phyloP scores from a whole-genome alignment of 2,113 vertebrate species.

The Pipra filicauda region DNA sequence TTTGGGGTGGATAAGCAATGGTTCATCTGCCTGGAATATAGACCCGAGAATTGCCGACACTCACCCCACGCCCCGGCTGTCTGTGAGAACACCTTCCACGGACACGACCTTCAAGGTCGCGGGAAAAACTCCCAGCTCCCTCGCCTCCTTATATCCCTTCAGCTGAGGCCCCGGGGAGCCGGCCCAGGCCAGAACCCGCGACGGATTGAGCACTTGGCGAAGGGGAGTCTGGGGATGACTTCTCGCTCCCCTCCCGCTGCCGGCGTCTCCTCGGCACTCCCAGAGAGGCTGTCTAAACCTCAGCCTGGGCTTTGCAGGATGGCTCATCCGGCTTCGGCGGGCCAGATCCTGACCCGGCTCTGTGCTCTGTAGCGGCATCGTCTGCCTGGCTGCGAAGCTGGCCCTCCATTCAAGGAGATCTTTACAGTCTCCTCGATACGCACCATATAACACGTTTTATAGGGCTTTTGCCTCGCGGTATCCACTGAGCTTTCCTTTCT shows the following conservation, averaged over 20 bases:
- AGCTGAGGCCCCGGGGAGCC: not conserved
- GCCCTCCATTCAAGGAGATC: not conserved
- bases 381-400: not conserved
- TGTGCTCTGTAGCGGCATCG: not conserved
- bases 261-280: not conserved
- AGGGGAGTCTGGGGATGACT: not conserved
- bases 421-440: not conserved
- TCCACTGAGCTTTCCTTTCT: not conserved
- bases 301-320: not conserved
- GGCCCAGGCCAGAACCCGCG: not conserved
- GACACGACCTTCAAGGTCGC: conserved; percentile 13
- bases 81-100: not conserved
- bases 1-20: conserved; percentile 8
- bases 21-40: conserved; percentile 5
- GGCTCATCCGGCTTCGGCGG: not conserved
- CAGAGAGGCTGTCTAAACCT: not conserved
- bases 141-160: not conserved
- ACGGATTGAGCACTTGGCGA: not conserved
- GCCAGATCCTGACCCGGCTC: not conserved
- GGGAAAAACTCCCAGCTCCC: not conserved
- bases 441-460: not conserved
- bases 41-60: conserved; percentile 14
- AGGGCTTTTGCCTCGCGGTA: not conserved
- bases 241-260: not conserved
- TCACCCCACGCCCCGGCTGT: not conserved